These are phyloP conservation scores for Gambelia wislizenii DNA, from an alignment of 2,797 vertebrate genomes.

Conservation along the genomic window DNA sequence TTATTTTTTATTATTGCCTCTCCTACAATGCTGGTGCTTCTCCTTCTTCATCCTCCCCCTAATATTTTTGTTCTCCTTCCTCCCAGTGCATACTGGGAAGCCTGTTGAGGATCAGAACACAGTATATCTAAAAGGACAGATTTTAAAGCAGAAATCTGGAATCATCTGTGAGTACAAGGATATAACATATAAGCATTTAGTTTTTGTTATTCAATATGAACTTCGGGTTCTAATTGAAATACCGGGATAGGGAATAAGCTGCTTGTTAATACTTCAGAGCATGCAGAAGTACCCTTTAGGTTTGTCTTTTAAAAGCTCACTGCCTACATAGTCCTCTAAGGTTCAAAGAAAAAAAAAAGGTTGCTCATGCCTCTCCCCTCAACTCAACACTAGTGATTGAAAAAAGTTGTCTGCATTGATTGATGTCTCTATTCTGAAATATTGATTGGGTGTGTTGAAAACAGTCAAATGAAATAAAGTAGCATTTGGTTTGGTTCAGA, in stretches of 20 bases:
- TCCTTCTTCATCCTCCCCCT: background rate
- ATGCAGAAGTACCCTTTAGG: background rate
- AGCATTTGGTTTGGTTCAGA: constrained; percentile 46
- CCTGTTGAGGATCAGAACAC: background rate
- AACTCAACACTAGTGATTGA: constrained; percentile 5
- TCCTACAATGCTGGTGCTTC: background rate
- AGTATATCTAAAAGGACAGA: background rate
- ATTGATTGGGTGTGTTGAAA: constrained; percentile 62
- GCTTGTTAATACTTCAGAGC: accelerated
- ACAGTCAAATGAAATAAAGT: constrained; percentile 63
- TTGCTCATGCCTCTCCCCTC: constrained; percentile 11
- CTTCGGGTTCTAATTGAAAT: accelerated
- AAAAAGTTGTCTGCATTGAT: constrained; percentile 53
- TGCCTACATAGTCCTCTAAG: background rate
- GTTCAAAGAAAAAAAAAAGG: background rate
- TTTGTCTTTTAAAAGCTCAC: background rate
- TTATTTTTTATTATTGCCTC: background rate
- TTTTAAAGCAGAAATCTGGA: background rate
- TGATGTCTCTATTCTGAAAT: constrained; percentile 56
- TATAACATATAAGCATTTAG: background rate
- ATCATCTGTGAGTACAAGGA: background rate
- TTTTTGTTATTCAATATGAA: background rate
- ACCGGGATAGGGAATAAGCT: background rate
- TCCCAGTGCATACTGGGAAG: background rate
- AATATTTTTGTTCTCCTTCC: background rate